Base-by-base conservation (phyloP, 23 tunicate species). In the Aplidium turbinatum region DNA sequence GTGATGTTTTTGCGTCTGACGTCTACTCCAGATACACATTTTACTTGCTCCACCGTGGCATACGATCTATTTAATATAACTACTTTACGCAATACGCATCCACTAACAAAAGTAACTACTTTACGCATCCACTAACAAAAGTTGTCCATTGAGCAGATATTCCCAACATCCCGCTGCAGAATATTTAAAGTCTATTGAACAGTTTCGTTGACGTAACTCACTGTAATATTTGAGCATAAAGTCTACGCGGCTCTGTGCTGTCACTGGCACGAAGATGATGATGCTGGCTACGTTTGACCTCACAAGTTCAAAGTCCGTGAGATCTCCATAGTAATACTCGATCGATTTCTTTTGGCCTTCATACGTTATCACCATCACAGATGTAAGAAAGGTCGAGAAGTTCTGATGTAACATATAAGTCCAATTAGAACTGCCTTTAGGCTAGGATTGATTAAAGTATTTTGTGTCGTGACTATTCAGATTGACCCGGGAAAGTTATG, bases 281-380 rank as follows among this genome's bases (percentile, higher is more conserved):
- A 76, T 51, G 39, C 53, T 51, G 4, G 30, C 60, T 21, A 40
- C 46, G 24, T 76, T 39, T 60, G 26, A 22, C 11, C 33, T 39
- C 19, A 76, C 70, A 5, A 76, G 23, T 39, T 76, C 81, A 39
- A 76, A 76, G 36, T 76, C 38, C 1, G 70, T 70, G 21, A 35
- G 34, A 4, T 20, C 35, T 18, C 81, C 81, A 26, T 58, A 38
- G 3, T 58, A 20, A 26, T 58, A 52, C 24, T 60, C 57, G 29
- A n/a, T 60, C 5, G 6, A 58, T 4, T 42, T 29, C 26, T 21
- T 76, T 5, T 11, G 4, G 19, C 33, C 21, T 33, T 23, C 19
- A 56, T 76, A 76, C n/a, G 70, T 11, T 4, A 76, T 60, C n/a
- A 76, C 35, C 70, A 60, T 76, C 52, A 76, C 81, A n/a, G 70